Evolutionary conservation across 2,797 vertebrate species (phyloP).

Genomic region (Simalia tracyae): DNA sequence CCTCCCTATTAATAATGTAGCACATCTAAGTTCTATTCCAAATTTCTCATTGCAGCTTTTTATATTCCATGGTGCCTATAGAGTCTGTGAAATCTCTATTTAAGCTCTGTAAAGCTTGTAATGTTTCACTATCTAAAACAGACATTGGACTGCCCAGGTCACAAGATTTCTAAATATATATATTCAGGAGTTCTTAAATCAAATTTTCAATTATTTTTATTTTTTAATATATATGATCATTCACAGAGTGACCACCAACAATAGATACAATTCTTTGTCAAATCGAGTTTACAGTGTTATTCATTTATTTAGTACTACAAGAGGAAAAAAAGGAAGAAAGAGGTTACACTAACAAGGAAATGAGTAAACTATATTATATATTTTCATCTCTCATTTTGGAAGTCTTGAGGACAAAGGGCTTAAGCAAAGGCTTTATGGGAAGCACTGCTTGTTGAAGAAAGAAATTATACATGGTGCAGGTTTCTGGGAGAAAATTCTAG

Average conservation of each 20-base stretch:
- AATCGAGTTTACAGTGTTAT: neutral
- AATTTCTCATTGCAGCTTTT: neutral
- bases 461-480: neutral
- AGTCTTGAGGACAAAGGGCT: neutral
- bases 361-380: neutral
- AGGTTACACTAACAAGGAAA: neutral
- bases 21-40: neutral
- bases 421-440: neutral
- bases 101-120: neutral
- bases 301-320: neutral
- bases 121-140: neutral
- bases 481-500: neutral
- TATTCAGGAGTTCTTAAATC: neutral
- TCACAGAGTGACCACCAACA: neutral
- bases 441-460: neutral
- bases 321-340: neutral
- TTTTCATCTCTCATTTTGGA: neutral
- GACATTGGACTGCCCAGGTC: neutral
- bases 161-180: neutral
- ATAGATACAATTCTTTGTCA: neutral
- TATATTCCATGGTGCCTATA: neutral
- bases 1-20: slow-evolving; percentile 2
- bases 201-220: neutral
- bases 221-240: too few relatives aligned
- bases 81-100: neutral